Evolutionary conservation across 2,888 invertebrate genomes (phyloP).

Genomic region (Crocallis elinguaria): DNA sequence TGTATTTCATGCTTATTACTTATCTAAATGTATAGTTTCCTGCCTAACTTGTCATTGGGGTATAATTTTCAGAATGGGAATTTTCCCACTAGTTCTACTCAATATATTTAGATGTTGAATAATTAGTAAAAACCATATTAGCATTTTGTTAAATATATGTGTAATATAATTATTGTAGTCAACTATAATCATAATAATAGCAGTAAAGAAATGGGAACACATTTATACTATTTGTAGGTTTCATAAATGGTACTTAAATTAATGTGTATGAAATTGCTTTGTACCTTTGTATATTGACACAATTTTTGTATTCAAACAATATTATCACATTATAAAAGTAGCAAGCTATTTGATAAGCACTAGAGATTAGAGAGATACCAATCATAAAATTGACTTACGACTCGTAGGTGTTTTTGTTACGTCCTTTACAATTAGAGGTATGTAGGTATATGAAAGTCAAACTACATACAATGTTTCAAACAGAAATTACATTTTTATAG

Average conservation of each 20-base stretch:
- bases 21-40: too few relatives aligned
- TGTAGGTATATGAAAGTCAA: not conserved
- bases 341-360: conserved; percentile 34
- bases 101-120: too few relatives aligned
- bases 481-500: not conserved
- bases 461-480: not conserved
- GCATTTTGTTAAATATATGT: too few relatives aligned
- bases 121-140: too few relatives aligned
- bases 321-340: conserved; percentile 29
- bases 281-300: conserved; percentile 21
- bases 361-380: conserved; percentile 28
- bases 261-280: not conserved
- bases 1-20: too few relatives aligned
- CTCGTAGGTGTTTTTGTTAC: conserved; percentile 20
- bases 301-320: conserved; percentile 27
- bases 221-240: not conserved
- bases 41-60: too few relatives aligned
- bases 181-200: not conserved
- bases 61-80: too few relatives aligned
- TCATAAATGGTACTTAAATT: not conserved
- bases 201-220: not conserved
- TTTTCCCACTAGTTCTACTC: too few relatives aligned
- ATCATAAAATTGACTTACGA: conserved; percentile 12
- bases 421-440: conserved; percentile 20
- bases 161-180: too few relatives aligned